Evolutionary conservation across 1,140 invertebrate genomes (phyloP).

Genomic region (Drosophila lini): DNA sequence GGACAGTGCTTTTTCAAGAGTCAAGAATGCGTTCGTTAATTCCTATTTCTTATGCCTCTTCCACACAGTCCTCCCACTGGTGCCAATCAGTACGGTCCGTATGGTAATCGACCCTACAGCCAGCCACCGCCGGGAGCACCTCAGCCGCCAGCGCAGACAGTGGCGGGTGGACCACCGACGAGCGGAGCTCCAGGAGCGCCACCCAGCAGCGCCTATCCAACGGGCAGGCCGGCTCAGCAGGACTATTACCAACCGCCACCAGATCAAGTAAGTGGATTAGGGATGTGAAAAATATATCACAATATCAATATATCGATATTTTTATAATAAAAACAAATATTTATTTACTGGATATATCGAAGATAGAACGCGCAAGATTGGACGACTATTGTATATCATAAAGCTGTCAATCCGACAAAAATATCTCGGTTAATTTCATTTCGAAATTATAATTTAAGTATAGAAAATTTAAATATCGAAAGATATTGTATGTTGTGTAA

Average conservation of each 20-base stretch:
- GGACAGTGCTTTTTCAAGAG: constrained; percentile 12
- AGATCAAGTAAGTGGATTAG: constrained; percentile 85
- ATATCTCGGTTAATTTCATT: no score
- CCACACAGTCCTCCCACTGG: constrained; percentile 67
- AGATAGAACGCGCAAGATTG: no score
- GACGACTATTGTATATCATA: no score
- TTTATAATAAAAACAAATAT: no score
- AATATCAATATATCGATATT: no score
- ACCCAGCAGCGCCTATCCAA: constrained; percentile 85
- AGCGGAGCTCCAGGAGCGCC: constrained; percentile 75
- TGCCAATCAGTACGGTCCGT: constrained; percentile 80
- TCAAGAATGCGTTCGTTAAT: constrained; percentile 1
- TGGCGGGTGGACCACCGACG: constrained; percentile 65
- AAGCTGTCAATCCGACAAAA: no score
- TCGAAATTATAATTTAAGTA: no score
- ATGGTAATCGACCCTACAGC: constrained; percentile 78
- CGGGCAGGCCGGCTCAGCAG: constrained; percentile 86
- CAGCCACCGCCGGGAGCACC: constrained; percentile 77
- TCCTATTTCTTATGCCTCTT: background rate
- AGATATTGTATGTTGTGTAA: no score
- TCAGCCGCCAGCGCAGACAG: constrained; percentile 66
- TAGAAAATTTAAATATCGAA: no score
- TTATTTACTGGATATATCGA: no score
- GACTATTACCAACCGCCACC: constrained; percentile 87
- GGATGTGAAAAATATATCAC: no score